Conservation (phyloP, 2,113 vertebrate species). For the Butorides virescens region DNA sequence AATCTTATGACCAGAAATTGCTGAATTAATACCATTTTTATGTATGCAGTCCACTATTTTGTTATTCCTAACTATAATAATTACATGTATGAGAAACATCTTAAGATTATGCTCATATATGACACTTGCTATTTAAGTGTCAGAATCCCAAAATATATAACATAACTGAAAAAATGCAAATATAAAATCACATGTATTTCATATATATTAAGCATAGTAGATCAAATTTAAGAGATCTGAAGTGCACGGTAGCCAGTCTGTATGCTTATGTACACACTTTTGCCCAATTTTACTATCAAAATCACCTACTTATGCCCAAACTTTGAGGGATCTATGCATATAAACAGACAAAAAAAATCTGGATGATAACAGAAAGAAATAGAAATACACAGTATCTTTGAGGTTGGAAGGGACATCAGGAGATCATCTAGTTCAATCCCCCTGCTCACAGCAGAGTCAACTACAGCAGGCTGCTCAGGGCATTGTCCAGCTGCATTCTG, state of each 20-base stretch:
- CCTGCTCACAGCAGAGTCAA: neutral
- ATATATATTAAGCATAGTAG: neutral
- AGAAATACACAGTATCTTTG: neutral
- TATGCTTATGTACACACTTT: neutral
- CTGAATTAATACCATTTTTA: neutral
- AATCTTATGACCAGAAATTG: neutral
- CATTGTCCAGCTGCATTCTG: neutral
- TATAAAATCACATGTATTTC: neutral
- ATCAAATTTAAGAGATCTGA: neutral
- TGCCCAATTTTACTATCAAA: neutral
- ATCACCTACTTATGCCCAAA: neutral
- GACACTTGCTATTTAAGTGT: neutral
- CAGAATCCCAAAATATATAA: neutral
- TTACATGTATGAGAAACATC: neutral
- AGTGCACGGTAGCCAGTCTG: neutral
- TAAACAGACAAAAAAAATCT: neutral
- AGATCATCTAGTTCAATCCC: neutral
- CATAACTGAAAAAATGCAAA: neutral
- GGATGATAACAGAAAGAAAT: neutral
- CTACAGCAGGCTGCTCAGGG: neutral
- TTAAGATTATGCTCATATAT: neutral
- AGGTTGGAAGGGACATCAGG: neutral
- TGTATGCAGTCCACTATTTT: neutral
- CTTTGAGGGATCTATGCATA: neutral
- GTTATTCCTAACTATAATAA: neutral